Conservation (phyloP, 2,797 vertebrate species). For the Hipposideros larvatus region DNA sequence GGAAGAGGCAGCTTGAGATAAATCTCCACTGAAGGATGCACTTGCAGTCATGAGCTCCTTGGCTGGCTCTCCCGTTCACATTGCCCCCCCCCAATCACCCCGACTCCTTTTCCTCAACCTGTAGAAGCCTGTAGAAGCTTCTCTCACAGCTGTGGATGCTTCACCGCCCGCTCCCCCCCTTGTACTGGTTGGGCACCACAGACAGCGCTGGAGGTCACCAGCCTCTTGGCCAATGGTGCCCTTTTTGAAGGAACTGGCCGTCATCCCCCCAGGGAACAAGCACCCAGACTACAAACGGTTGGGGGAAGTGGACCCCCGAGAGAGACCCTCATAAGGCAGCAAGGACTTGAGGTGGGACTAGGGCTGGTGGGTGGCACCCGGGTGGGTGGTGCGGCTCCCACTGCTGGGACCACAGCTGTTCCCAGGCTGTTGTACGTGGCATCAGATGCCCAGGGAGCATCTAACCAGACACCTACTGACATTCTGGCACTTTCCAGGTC, state of each 20-base stretch:
- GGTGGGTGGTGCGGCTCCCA: fast-evolving
- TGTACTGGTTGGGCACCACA: slow-evolving; percentile 93
- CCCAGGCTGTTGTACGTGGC: not conserved
- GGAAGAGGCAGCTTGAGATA: not conserved
- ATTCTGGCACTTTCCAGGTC: not conserved
- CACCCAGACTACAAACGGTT: not conserved
- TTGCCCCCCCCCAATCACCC: not conserved
- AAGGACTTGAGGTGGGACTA: not conserved
- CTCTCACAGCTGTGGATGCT: not conserved
- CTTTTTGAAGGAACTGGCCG: slow-evolving; percentile 73
- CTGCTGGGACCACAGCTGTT: not conserved
- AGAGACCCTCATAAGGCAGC: not conserved
- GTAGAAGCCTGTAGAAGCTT: slow-evolving; percentile 74
- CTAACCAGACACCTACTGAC: not conserved
- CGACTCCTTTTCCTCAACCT: slow-evolving; percentile 78
- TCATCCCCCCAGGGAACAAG: not conserved
- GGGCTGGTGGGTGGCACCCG: not conserved
- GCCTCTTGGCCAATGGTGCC: slow-evolving; percentile 94
- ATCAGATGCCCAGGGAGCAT: not conserved
- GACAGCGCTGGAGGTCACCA: slow-evolving; percentile 92
- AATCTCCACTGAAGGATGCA: not conserved
- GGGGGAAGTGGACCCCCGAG: not conserved
- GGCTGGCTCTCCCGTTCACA: not conserved
- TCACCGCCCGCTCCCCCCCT: slow-evolving; percentile 80
- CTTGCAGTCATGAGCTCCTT: not conserved